A percentile compares a stretch with the other conserved stretches of the same genome.
phyloP scores from a whole-genome alignment of 2,797 vertebrate species.

The Rhynchonycteris naso region DNA sequence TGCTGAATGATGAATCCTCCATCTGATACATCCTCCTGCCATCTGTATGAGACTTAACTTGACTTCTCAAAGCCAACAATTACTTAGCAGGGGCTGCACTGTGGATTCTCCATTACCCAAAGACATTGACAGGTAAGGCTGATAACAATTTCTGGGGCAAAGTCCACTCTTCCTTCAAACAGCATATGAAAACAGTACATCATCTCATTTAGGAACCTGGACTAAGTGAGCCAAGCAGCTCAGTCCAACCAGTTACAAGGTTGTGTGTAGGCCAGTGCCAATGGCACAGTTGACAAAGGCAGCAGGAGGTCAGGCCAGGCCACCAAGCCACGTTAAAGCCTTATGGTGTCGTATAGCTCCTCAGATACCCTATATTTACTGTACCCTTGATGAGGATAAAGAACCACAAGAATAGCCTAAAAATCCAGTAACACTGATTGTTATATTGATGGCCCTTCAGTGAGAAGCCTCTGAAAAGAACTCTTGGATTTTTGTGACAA shows the following conservation, averaged over 20 bases:
- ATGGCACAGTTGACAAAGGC: background rate
- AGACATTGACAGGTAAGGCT: constrained; percentile 21
- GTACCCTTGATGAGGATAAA: background rate
- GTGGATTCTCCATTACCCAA: background rate
- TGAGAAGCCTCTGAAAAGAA: constrained; percentile 29
- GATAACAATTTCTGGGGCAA: background rate
- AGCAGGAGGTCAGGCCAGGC: background rate
- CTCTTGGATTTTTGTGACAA: constrained; percentile 9
- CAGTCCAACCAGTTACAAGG: background rate
- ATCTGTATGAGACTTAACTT: background rate
- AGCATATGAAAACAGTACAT: background rate
- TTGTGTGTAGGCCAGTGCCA: background rate
- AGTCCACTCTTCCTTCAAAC: background rate
- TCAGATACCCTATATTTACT: background rate
- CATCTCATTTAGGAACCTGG: background rate
- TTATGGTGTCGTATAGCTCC: background rate
- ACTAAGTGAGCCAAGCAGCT: background rate
- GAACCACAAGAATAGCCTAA: constrained; percentile 38
- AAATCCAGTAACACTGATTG: background rate
- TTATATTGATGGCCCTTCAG: background rate
- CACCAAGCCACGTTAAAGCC: background rate
- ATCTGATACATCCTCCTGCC: background rate
- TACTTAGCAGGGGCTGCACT: background rate
- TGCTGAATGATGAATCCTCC: background rate
- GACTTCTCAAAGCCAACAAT: background rate